Evolutionary conservation across 2,888 invertebrate species (phyloP), one percentile per base, ranked within the genome.

Genomic region (Amphipyra tragopoginis): DNA sequence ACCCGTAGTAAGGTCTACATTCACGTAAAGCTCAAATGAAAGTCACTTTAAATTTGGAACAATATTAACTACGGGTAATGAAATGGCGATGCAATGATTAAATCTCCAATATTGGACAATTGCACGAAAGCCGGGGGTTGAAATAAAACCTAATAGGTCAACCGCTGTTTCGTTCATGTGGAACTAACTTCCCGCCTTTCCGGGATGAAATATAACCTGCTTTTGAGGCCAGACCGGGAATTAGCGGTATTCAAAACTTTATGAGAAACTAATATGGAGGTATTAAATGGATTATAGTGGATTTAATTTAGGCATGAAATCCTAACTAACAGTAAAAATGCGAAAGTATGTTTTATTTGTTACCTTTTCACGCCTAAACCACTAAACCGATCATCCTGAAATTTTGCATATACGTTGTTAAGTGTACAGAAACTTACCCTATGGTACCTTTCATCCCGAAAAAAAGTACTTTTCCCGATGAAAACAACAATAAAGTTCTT

Each of bases 51-150:
- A 66, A 50, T 59, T 53, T 50, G 10, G 33, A 63, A 47, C 44
- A 62, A 49, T 60, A 57, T 52, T 44, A 39, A 33, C 15, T 38
- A 36, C 4, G 21, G 26, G 36, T 39, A 47, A 44, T 21, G 15
- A 57, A 57, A 56, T 14, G 34, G n/a, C 38, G 29, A 44, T 45
- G 36, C 38, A 13, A 54, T 68, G 51, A 68, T 72, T 58, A 45
- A 67, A 60, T 75, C 48, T 54, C 36, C 61, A 54, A 64, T 65
- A 64, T 67, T 60, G 64, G 56, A 77, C 65, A 33, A 71, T 61
- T 64, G 43, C 39, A 53, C 7, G 47, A 53, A 38, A 26, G n/a
- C 36, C 39, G n/a, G n/a, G 15, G 42, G 38, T 29, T 33, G 34
- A 58, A 72, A 61, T 55, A 72, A 72, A 78, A 72, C 47, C 38